Conservation (phyloP, 2,797 vertebrate species). For the Mus minutoides region DNA sequence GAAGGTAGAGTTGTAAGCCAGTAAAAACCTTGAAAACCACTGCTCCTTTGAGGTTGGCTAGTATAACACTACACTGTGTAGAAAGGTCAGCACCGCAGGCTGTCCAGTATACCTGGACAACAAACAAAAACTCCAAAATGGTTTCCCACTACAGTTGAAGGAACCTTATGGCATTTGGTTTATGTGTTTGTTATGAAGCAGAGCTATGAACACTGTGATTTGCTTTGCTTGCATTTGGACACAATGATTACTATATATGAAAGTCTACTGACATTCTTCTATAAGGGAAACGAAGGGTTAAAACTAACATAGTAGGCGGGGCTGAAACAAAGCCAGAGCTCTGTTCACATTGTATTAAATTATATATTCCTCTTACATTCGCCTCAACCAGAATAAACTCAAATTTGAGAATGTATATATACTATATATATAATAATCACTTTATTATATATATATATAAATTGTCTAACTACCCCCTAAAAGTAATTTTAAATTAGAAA, state of each 20-base stretch:
- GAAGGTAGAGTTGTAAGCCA: slow-evolving; percentile 89
- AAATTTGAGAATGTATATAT: slow-evolving; percentile 89
- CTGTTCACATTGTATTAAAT: slow-evolving; percentile 83
- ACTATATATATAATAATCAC: slow-evolving; percentile 86
- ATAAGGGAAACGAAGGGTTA: slow-evolving; percentile 79
- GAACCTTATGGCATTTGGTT: slow-evolving; percentile 90
- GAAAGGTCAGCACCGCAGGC: slow-evolving; percentile 89
- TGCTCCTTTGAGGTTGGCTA: slow-evolving; percentile 88
- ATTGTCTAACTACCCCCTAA: slow-evolving; percentile 85
- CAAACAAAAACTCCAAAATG: slow-evolving; percentile 85
- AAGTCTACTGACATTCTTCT: slow-evolving; percentile 84
- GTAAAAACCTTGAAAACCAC: slow-evolving; percentile 88
- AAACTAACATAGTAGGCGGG: slow-evolving; percentile 81
- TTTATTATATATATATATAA: slow-evolving; percentile 86
- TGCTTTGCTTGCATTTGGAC: slow-evolving; percentile 87
- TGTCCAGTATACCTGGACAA: slow-evolving; percentile 85
- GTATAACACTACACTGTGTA: slow-evolving; percentile 81
- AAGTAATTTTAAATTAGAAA: slow-evolving; percentile 84
- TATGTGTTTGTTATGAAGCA: slow-evolving; percentile 86
- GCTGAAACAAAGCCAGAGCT: slow-evolving; percentile 82
- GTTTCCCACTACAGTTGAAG: slow-evolving; percentile 86
- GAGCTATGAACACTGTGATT: slow-evolving; percentile 86
- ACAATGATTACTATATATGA: slow-evolving; percentile 81
- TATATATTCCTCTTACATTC: slow-evolving; percentile 87
- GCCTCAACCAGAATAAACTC: slow-evolving; percentile 86